A percentile compares a stretch with the other conserved stretches of the same genome.
Evolutionary conservation across 2,797 vertebrate species (phyloP).

Genomic region (Alectoris magna): DNA sequence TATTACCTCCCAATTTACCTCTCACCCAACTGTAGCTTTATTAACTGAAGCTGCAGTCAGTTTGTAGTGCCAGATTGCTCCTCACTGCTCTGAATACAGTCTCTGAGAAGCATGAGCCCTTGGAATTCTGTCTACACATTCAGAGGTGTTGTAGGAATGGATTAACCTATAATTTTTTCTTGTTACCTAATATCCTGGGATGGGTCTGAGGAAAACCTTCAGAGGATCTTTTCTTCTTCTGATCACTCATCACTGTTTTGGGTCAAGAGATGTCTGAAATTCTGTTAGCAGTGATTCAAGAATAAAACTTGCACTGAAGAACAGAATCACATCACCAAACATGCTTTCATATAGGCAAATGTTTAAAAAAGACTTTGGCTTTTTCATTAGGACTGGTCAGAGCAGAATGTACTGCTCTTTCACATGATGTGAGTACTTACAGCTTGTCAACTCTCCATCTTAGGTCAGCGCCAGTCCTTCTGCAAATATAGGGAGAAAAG

Average conservation of each 20-base stretch:
- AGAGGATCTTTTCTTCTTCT: background rate
- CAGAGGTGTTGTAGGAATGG: background rate
- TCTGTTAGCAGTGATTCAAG: background rate
- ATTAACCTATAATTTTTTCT: background rate
- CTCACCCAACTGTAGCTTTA: background rate
- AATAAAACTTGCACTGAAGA: background rate
- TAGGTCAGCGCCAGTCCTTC: background rate
- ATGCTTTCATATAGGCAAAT: background rate
- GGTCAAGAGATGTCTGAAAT: background rate
- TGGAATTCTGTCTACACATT: background rate
- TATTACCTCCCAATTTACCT: background rate
- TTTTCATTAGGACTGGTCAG: background rate
- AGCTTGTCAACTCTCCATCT: background rate
- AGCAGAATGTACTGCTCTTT: background rate
- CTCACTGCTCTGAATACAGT: background rate
- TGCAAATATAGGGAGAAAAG: background rate
- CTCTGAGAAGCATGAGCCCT: background rate
- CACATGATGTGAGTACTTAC: background rate
- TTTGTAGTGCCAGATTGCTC: background rate
- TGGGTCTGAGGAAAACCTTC: background rate
- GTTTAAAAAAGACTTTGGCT: background rate
- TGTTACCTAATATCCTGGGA: background rate
- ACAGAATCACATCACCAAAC: background rate
- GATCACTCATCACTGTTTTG: background rate
- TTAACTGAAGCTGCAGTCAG: background rate